These are phyloP conservation scores for Chloroclysta siterata DNA, from an alignment of 2,888 invertebrate genomes.

Conservation along the genomic window DNA sequence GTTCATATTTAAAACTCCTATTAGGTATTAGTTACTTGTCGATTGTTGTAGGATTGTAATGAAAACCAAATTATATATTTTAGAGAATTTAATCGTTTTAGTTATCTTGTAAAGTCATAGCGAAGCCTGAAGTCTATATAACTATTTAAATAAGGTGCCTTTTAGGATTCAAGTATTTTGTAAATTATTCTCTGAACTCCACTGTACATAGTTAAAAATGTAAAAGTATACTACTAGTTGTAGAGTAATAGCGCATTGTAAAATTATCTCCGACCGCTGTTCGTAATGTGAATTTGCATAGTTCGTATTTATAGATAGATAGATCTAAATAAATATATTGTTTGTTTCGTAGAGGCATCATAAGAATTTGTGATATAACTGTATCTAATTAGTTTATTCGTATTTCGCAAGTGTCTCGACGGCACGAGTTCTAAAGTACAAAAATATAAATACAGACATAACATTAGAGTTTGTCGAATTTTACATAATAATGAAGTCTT, in stretches of 20 bases:
- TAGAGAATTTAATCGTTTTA: constrained; percentile 83
- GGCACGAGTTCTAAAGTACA: constrained; percentile 62
- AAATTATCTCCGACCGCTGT: constrained; percentile 69
- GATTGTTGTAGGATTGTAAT: constrained; percentile 82
- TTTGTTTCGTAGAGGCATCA: constrained; percentile 83
- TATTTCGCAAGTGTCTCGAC: constrained; percentile 62
- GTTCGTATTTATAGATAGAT: constrained; percentile 64
- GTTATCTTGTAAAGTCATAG: constrained; percentile 83
- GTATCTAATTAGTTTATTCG: constrained; percentile 77
- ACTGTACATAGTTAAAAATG: constrained; percentile 79
- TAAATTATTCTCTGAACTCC: constrained; percentile 81
- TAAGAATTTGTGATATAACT: constrained; percentile 84
- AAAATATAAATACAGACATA: constrained; percentile 82
- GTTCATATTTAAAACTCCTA: constrained; percentile 83
- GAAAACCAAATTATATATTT: constrained; percentile 85
- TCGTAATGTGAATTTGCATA: constrained; percentile 69
- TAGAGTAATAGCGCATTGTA: constrained; percentile 72
- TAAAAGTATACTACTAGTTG: constrained; percentile 82
- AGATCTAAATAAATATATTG: constrained; percentile 77
- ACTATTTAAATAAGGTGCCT: constrained; percentile 83
- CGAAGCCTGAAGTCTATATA: constrained; percentile 81
- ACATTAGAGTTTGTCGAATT: constrained; percentile 70
- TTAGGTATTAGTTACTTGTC: constrained; percentile 80
- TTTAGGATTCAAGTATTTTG: constrained; percentile 77
- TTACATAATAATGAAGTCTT: constrained; percentile 72